Evolutionary conservation across 2,797 vertebrate species (phyloP).

Genomic region (Neoniphon sammara): DNA sequence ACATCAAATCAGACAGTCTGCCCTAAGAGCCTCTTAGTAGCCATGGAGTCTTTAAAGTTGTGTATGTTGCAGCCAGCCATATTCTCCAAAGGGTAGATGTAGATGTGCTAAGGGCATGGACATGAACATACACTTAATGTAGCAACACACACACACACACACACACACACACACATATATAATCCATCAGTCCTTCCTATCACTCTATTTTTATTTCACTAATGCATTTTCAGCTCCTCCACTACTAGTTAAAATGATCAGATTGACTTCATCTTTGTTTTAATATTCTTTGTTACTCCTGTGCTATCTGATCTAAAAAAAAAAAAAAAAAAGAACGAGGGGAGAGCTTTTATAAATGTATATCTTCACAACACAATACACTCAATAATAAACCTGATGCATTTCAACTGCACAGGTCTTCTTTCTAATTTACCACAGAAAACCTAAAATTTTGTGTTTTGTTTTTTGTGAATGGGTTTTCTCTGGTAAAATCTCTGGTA

Average conservation of each 20-base stretch:
- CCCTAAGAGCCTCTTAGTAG: conserved; percentile 17
- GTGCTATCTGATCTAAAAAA: too few species aligned
- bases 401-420: too few species aligned
- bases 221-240: not conserved
- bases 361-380: too few species aligned
- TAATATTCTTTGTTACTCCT: too few species aligned
- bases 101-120: conserved; percentile 2
- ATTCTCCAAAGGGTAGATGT: not conserved
- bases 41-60: conserved; percentile 14
- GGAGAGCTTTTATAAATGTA: too few species aligned
- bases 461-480: not conserved
- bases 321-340: too few species aligned
- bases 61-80: not conserved
- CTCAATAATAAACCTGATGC: too few species aligned
- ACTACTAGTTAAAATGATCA: conserved; percentile 5
- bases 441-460: not conserved
- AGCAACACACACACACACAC: not conserved
- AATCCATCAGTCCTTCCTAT: too few species aligned
- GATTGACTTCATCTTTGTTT: not conserved
- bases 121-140: not conserved
- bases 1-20: conserved; percentile 15
- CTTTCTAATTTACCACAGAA: too few species aligned
- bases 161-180: not conserved
- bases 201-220: too few species aligned
- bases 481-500: not conserved